Evolutionary conservation across 2,113 vertebrate genomes (phyloP).

Genomic region (Pagrus major): DNA sequence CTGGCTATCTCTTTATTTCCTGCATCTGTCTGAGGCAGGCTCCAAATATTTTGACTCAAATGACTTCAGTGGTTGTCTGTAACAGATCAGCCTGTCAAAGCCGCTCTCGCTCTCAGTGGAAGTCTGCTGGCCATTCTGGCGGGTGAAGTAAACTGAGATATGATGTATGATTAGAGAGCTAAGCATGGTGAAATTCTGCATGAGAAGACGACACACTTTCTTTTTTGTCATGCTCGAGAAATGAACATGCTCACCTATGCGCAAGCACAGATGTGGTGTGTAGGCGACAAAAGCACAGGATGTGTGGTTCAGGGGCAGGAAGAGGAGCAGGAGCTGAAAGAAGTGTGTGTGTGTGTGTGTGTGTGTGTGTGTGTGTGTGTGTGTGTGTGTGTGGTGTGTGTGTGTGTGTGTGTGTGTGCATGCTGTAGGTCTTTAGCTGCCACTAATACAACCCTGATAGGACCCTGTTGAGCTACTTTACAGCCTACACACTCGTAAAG

Average conservation of each 20-base stretch:
- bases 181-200: constrained; percentile 2
- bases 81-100: constrained; percentile 44
- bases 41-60: constrained; percentile 66
- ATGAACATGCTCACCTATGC: constrained; percentile 48
- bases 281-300: constrained; percentile 79
- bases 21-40: constrained; percentile 44
- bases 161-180: constrained; percentile 41
- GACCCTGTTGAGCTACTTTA: constrained; percentile 21
- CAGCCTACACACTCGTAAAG: constrained; percentile 4
- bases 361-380: constrained; percentile 5
- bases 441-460: constrained; percentile 12
- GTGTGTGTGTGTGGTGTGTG: constrained; percentile 20
- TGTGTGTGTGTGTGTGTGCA: constrained; percentile 45
- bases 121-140: constrained; percentile 4
- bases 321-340: constrained; percentile 73
- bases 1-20: constrained; percentile 61
- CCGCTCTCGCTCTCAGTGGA: constrained; percentile 26
- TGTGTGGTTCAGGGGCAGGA: constrained; percentile 79
- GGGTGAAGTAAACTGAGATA: constrained; percentile 37
- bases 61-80: constrained; percentile 38
- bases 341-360: constrained; percentile 18
- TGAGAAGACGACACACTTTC: constrained; percentile 33
- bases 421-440: constrained; percentile 43
- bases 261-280: constrained; percentile 62
- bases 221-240: constrained; percentile 28